Conservation (phyloP, 2,113 vertebrate species). For the Uropsilus gracilis region DNA sequence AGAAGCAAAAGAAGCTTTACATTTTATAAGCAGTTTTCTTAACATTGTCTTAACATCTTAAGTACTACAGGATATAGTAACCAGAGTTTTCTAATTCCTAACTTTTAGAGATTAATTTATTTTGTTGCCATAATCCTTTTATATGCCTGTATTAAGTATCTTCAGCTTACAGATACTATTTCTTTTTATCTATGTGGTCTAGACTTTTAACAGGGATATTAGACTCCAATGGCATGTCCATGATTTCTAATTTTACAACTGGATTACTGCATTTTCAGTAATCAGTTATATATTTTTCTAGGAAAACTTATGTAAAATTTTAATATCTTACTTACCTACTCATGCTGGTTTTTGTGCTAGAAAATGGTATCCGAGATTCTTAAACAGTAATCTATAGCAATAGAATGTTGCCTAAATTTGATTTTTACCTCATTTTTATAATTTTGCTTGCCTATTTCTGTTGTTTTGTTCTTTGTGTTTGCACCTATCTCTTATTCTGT, state of each 20-base stretch:
- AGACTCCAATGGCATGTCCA: neutral
- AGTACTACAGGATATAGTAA: neutral
- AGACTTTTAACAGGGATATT: neutral
- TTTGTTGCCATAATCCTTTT: constrained; percentile 5
- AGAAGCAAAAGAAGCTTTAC: neutral
- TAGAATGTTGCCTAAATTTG: neutral
- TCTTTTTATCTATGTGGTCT: neutral
- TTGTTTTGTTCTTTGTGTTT: neutral
- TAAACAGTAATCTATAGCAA: neutral
- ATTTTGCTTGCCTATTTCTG: neutral
- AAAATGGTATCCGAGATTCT: constrained; percentile 6
- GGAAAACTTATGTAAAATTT: constrained; percentile 21
- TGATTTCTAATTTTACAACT: constrained; percentile 25
- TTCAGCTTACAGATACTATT: too few relatives aligned
- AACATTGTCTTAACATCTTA: neutral
- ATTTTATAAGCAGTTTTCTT: neutral
- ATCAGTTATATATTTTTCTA: neutral
- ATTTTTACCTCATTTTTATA: neutral
- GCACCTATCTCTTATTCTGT: neutral
- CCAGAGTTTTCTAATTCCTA: neutral
- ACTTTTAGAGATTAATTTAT: neutral
- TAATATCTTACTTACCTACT: neutral
- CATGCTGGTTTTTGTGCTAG: neutral
- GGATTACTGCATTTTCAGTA: neutral
- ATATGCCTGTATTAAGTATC: neutral